phyloP scores from a whole-genome alignment of 2,888 invertebrate species.

The Acanthosepion esculentum region DNA sequence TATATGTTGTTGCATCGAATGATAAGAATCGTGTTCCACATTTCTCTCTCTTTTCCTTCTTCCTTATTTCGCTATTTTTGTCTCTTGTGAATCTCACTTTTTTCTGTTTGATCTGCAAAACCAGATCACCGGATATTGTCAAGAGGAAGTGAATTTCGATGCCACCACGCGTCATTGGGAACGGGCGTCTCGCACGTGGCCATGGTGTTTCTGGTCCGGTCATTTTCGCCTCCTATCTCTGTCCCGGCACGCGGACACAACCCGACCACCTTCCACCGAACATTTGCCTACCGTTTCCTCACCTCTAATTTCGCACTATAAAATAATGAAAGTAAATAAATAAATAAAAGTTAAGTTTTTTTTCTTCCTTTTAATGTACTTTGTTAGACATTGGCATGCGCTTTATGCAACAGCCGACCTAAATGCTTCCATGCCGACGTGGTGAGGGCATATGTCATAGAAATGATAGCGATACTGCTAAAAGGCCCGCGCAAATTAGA shows the following conservation, averaged over 20 bases:
- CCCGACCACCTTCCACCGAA: neutral
- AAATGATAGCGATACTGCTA: neutral
- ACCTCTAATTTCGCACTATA: neutral
- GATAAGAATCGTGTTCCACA: neutral
- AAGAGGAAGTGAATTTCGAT: slow-evolving; percentile 25
- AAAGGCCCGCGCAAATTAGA: too few species aligned
- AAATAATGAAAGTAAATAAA: neutral
- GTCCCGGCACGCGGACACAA: neutral
- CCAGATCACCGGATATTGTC: neutral
- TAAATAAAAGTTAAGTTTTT: neutral
- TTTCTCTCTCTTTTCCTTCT: too few species aligned
- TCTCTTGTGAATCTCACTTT: neutral
- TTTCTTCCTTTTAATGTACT: neutral
- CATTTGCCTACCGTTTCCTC: neutral
- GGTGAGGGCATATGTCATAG: neutral
- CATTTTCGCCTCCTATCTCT: neutral
- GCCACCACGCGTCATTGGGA: neutral
- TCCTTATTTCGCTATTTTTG: too few species aligned
- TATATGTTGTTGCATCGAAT: neutral
- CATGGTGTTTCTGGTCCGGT: slow-evolving; percentile 17
- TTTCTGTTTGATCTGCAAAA: neutral
- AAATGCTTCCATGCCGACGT: neutral
- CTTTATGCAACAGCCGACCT: neutral
- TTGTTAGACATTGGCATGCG: neutral
- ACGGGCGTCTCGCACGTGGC: neutral